Evolutionary conservation across 1,140 invertebrate species (phyloP).

Genomic region (Dendroctonus valens): DNA sequence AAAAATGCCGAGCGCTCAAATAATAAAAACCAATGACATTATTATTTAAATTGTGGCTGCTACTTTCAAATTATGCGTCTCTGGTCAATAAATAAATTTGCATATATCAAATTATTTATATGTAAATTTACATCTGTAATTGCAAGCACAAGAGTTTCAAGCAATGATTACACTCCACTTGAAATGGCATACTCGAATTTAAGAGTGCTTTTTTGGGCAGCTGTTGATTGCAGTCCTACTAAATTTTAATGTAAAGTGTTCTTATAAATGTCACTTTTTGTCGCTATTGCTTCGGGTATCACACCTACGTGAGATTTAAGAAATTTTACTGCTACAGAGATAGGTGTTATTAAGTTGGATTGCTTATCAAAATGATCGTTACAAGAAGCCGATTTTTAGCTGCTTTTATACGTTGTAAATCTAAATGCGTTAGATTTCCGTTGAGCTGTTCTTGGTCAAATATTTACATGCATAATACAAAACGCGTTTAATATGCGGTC

Average conservation of each 20-base stretch:
- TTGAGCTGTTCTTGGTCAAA: too few relatives aligned
- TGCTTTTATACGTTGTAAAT: too few relatives aligned
- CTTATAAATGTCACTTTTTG: constrained; percentile 14
- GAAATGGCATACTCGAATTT: constrained; percentile 19
- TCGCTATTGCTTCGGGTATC: constrained; percentile 1
- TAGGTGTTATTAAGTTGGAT: too few relatives aligned
- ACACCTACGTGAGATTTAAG: constrained; percentile 18
- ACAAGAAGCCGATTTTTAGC: too few relatives aligned
- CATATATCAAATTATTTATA: constrained; percentile 25
- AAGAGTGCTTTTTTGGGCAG: constrained; percentile 21
- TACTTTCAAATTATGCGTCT: constrained; percentile 21
- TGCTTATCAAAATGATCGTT: too few relatives aligned
- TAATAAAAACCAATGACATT: constrained; percentile 13
- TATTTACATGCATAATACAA: too few relatives aligned
- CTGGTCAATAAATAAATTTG: constrained; percentile 31
- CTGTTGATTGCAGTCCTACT: constrained; percentile 16
- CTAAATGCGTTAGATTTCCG: too few relatives aligned
- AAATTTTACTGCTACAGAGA: too few relatives aligned
- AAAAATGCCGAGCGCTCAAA: constrained; percentile 7
- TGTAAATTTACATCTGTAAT: constrained; percentile 29
- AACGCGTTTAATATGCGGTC: too few relatives aligned
- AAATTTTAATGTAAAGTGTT: constrained; percentile 18
- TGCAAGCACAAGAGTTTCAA: constrained; percentile 25
- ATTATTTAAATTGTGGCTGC: constrained; percentile 11
- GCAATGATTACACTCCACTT: constrained; percentile 18